Evolutionary conservation across 2,888 invertebrate species (phyloP).

Genomic region (Phrixothrix hirtus): DNA sequence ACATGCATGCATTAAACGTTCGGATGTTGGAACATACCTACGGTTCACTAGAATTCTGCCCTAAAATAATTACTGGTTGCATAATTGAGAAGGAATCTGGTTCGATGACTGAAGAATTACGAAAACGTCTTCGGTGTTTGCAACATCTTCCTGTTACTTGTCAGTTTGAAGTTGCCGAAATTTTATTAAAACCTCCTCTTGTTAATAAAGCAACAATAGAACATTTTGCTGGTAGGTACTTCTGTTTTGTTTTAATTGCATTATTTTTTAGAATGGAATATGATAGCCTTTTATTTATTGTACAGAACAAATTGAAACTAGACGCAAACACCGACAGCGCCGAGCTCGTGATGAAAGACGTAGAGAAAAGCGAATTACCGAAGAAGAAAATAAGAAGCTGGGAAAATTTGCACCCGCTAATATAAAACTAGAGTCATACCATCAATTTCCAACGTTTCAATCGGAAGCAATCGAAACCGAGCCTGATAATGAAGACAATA

Average conservation of each 20-base stretch:
- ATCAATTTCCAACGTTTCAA: constrained; percentile 61
- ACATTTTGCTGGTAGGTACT: constrained; percentile 68
- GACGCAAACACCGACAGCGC: constrained; percentile 70
- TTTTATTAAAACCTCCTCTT: constrained; percentile 74
- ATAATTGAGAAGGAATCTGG: constrained; percentile 87
- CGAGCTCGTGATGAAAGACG: constrained; percentile 77
- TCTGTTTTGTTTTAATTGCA: neutral
- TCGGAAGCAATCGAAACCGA: constrained; percentile 26
- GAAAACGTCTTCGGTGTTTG: constrained; percentile 74
- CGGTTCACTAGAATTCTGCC: constrained; percentile 79
- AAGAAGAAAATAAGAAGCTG: constrained; percentile 72
- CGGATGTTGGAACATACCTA: constrained; percentile 86
- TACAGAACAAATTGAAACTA: constrained; percentile 72
- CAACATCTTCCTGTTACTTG: constrained; percentile 89
- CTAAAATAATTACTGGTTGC: constrained; percentile 71
- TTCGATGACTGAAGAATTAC: constrained; percentile 81
- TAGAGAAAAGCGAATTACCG: constrained; percentile 75
- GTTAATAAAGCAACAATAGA: constrained; percentile 70
- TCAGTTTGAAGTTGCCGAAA: constrained; percentile 87
- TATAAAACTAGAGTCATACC: constrained; percentile 67
- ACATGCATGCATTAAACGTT: constrained; percentile 87
- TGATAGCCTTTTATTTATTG: constrained; percentile 37
- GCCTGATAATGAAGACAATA: constrained; percentile 44
- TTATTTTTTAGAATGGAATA: constrained; percentile 4
- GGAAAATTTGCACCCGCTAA: constrained; percentile 65